Conservation (phyloP, 2,797 vertebrate species). For the Rhinichthys osculus region DNA sequence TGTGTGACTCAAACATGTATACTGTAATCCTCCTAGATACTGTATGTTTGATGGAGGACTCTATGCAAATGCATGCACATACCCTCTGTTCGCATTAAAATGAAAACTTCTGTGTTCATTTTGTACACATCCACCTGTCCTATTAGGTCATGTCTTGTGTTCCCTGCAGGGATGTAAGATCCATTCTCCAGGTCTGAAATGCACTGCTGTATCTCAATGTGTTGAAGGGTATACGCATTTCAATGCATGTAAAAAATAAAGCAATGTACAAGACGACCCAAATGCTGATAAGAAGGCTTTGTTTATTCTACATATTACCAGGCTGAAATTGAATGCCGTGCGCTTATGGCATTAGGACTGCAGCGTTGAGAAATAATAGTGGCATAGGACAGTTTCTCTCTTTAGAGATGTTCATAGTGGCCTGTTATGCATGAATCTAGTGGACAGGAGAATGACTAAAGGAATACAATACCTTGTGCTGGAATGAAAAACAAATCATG, state of each 20-base stretch:
- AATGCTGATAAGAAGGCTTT: constrained; percentile 40
- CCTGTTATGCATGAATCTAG: constrained; percentile 28
- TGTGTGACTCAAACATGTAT: constrained; percentile 1
- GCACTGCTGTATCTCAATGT: constrained; percentile 57
- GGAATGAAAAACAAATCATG: neutral
- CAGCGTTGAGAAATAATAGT: constrained; percentile 36
- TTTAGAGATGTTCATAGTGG: constrained; percentile 28
- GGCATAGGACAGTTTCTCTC: constrained; percentile 14
- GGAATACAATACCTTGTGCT: constrained; percentile 10
- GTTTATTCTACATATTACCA: constrained; percentile 31
- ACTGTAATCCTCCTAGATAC: constrained; percentile 12
- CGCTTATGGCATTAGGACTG: constrained; percentile 11
- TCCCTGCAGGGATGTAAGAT: constrained; percentile 35
- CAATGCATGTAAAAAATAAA: constrained; percentile 43
- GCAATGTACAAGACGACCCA: constrained; percentile 19
- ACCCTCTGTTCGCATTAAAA: constrained; percentile 2
- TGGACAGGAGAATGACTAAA: constrained; percentile 33
- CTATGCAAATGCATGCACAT: constrained; percentile 2
- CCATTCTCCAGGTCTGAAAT: constrained; percentile 35
- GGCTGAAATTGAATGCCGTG: constrained; percentile 2
- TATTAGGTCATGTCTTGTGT: constrained; percentile 25
- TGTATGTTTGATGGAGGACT: neutral
- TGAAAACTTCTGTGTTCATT: neutral
- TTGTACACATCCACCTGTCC: constrained; percentile 16
- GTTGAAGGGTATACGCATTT: constrained; percentile 51